Conservation (phyloP, 2,797 vertebrate genomes). For the Tenualosa thibaudeaui region DNA sequence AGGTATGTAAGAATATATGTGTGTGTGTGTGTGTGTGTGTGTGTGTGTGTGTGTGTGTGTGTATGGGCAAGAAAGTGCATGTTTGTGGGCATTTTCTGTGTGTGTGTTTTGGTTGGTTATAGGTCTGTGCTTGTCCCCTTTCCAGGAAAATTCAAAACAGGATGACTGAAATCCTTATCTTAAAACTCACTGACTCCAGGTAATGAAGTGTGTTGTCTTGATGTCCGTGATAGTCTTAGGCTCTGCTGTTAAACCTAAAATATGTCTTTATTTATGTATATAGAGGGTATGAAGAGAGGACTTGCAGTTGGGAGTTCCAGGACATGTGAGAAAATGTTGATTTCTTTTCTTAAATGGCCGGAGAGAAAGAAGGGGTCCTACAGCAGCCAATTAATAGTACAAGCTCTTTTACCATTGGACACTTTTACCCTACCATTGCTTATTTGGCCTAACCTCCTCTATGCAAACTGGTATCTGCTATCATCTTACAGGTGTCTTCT, state of each 20-base stretch:
- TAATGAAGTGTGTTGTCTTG: background rate
- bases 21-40: background rate
- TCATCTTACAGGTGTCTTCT: too few relatives aligned
- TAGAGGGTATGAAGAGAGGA: background rate
- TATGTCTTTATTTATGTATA: background rate
- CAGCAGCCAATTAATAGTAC: background rate
- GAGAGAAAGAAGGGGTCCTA: background rate
- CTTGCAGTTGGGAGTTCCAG: background rate
- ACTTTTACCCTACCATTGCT: too few relatives aligned
- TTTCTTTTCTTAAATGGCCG: background rate
- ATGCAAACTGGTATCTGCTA: too few relatives aligned
- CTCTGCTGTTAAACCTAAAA: background rate
- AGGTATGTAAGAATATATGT: background rate
- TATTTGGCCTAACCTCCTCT: too few relatives aligned
- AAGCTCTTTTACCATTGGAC: too few relatives aligned
- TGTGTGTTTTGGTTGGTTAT: constrained; percentile 23
- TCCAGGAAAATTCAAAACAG: background rate
- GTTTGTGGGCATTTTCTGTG: background rate
- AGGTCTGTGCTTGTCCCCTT: background rate
- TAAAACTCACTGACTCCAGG: background rate
- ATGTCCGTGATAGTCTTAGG: background rate
- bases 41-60: background rate
- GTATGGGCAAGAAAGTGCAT: background rate
- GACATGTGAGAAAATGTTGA: background rate
- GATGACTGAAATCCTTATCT: background rate